These are phyloP conservation scores for Andrena bicolor DNA, from an alignment of 2,888 invertebrate genomes.

Conservation along the genomic window DNA sequence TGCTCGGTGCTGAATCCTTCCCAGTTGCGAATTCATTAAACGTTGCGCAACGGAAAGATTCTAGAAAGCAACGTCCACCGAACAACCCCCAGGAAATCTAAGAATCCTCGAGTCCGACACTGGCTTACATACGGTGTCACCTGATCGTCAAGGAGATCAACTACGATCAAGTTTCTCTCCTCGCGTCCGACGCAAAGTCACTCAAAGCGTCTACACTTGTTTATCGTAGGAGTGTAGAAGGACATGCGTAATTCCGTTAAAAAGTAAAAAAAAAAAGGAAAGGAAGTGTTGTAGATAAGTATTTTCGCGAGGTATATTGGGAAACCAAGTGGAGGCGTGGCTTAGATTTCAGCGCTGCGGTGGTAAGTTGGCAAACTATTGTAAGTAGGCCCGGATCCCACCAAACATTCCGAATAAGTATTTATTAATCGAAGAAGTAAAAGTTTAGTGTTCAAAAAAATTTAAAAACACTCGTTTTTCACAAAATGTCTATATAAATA, in stretches of 20 bases:
- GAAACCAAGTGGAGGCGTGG: no score
- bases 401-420: no score
- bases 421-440: no score
- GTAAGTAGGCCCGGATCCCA: no score
- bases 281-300: background rate
- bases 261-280: background rate
- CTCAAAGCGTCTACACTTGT: background rate
- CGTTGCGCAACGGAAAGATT: background rate
- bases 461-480: no score
- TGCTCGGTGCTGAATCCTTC: background rate
- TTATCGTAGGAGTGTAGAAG: background rate
- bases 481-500: no score
- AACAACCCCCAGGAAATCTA: background rate
- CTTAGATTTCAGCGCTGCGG: no score
- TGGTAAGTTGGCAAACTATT: no score
- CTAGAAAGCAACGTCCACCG: background rate
- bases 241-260: no score
- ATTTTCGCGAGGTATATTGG: background rate
- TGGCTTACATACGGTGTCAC: background rate
- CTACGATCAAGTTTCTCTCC: background rate
- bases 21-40: background rate
- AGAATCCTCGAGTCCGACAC: background rate
- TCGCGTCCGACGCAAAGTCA: background rate
- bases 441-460: no score
- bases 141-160: conserved; percentile 10